A percentile compares a stretch with the other conserved stretches of the same genome.
phyloP scores from a whole-genome alignment of 1,140 invertebrate genomes.

The Stegodyphus dumicola region DNA sequence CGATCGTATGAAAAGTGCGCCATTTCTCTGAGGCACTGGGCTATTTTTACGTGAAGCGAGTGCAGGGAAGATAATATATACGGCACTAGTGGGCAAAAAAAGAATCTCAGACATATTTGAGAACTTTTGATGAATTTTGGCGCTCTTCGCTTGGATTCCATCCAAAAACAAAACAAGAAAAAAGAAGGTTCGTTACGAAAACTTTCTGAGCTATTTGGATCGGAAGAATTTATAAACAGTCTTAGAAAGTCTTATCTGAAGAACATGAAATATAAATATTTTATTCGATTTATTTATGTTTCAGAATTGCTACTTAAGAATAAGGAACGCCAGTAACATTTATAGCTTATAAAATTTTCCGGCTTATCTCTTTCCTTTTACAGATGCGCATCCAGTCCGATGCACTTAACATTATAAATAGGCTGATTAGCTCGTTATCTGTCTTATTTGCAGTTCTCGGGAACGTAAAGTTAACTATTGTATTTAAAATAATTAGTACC shows the following conservation, averaged over 20 bases:
- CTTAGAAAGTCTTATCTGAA: not conserved
- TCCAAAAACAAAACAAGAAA: constrained; percentile 27
- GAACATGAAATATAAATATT: not conserved
- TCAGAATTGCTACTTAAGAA: too few relatives aligned
- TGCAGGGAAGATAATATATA: constrained; percentile 50
- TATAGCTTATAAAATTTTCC: too few relatives aligned
- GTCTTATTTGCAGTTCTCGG: too few relatives aligned
- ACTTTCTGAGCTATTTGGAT: constrained; percentile 22
- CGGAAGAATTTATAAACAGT: constrained; percentile 50
- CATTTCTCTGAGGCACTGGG: not conserved
- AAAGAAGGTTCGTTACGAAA: constrained; percentile 11
- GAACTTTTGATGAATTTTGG: constrained; percentile 60
- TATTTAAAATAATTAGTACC: too few relatives aligned
- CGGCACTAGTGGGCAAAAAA: constrained; percentile 42
- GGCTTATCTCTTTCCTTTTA: too few relatives aligned
- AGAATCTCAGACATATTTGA: constrained; percentile 58
- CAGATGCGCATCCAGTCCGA: too few relatives aligned
- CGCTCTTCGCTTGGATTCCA: constrained; percentile 39
- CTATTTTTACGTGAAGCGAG: constrained; percentile 43
- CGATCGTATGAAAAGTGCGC: constrained; percentile 18
- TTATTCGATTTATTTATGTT: too few relatives aligned
- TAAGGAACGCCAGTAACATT: too few relatives aligned
- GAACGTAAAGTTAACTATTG: too few relatives aligned
- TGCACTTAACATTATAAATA: too few relatives aligned
- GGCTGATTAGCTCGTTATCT: too few relatives aligned